Conservation (phyloP, 2,797 vertebrate species). For the Pseudopleuronectes americanus region DNA sequence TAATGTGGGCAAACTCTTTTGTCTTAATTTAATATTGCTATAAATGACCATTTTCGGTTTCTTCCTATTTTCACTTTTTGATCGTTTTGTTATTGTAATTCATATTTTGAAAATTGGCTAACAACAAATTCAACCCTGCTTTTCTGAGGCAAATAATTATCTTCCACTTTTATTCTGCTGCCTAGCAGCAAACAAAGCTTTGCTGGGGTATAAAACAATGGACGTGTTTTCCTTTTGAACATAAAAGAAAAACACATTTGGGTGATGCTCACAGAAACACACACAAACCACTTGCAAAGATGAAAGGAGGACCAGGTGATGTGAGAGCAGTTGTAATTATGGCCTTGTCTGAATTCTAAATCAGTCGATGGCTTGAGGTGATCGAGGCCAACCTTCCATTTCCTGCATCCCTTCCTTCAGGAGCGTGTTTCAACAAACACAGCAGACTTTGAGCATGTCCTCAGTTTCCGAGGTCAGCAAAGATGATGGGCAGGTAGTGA, state of each 20-base stretch:
- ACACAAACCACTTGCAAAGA: no score
- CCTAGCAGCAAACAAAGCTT: constrained; percentile 11
- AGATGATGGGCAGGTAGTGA: no score
- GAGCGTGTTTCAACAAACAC: no score
- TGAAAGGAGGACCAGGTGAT: background rate
- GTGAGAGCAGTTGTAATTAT: constrained; percentile 6
- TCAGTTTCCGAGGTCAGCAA: no score
- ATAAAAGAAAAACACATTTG: background rate
- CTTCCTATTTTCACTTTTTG: background rate
- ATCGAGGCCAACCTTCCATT: constrained; percentile 23
- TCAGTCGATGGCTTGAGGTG: constrained; percentile 22
- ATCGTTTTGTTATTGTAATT: background rate
- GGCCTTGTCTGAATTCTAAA: constrained; percentile 21
- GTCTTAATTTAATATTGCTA: background rate
- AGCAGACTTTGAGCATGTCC: no score
- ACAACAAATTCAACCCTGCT: background rate
- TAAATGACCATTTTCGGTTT: background rate
- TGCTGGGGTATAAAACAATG: background rate
- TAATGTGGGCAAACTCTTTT: background rate
- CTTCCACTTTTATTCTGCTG: background rate
- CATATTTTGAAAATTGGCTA: background rate
- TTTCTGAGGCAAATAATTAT: background rate
- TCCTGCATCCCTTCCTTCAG: no score
- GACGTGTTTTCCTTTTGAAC: constrained; percentile 7
- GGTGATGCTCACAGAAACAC: no score